Percentiles rank a stretch among this genome's conserved stretches.
phyloP scores from a whole-genome alignment of 2,113 vertebrate species.

The Vidua macroura region DNA sequence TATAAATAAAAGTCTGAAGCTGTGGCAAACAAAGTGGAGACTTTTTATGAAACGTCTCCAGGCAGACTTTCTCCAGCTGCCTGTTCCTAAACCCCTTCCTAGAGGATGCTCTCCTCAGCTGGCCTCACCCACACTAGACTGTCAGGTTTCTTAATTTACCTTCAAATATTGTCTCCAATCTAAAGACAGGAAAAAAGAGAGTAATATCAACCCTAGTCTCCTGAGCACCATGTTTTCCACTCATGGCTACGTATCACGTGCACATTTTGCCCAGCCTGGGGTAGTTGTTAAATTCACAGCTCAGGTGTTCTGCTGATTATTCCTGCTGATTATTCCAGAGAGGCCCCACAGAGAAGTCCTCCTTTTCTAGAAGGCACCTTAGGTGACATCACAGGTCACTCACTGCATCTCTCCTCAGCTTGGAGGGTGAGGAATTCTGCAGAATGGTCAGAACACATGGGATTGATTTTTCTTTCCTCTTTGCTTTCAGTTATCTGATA shows the following conservation, averaged over 20 bases:
- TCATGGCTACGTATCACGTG: rapidly evolving
- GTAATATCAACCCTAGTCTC: background rate
- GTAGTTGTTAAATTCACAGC: background rate
- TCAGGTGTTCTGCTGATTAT: background rate
- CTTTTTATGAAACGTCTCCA: background rate
- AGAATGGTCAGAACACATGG: background rate
- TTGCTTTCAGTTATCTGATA: background rate
- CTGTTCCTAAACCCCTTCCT: background rate
- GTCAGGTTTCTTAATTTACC: background rate
- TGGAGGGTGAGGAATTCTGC: background rate
- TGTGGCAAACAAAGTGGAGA: background rate
- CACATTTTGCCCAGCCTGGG: background rate
- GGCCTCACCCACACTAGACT: background rate
- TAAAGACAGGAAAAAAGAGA: background rate
- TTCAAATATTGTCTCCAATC: background rate
- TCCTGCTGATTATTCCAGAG: background rate
- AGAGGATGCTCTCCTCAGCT: background rate
- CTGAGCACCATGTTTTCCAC: background rate
- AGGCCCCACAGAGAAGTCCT: background rate
- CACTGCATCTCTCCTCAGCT: background rate
- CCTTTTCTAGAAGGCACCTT: background rate
- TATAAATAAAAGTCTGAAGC: background rate
- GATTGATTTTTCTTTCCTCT: background rate
- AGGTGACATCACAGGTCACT: background rate
- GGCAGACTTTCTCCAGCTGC: background rate